Base-by-base conservation (phyloP, 1,140 invertebrate species). In the Temnothorax nylanderi region DNA sequence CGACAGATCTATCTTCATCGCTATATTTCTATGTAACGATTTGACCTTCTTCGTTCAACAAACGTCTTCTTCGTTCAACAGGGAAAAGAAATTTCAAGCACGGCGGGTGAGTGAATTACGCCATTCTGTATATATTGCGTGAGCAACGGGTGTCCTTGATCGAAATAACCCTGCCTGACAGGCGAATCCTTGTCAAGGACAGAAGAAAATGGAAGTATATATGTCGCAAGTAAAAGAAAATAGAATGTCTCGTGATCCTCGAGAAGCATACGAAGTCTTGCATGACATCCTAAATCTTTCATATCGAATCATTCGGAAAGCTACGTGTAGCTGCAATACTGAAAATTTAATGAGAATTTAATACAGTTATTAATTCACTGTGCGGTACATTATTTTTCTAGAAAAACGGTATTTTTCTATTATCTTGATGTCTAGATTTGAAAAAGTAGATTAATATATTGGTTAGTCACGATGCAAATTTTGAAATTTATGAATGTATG, bases 61-160 rank as follows among this genome's bases (percentile, higher is more conserved):
- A 75, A 84, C 16, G 54, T 74, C 80, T 74, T 81, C 41, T 74
- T 75, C 65, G 54, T 84, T 84, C 80, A 80, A 80, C 76, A 11
- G 54, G 16, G 32, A 82, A 75, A 84, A 75, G 54, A 75, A 84
- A 75, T 75, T 62, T 84, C 80, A 74, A 74, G 44, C 60, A 67
- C 47, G 37, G 32, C 54, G 11, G 8, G 11, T 7, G 41, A 84
- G 80, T 74, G 69, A 84, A 84, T 71, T 75, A 75, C 26, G n/a
- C 26, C 32, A 11, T 60, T n/a, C 69, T 62, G 41, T 75, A 75
- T 84, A 74, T 84, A 49, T 74, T 84, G 69, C 67, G 80, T 74
- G 32, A 84, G 54, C 41, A 84, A 84, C 51, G 54, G 8, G 54
- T 60, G 80, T 75, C 80, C 80, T 84, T 84, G 80, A 75, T 84